Base-by-base conservation (phyloP, 1,140 invertebrate genomes). In the Hylaeus volcanicus region DNA sequence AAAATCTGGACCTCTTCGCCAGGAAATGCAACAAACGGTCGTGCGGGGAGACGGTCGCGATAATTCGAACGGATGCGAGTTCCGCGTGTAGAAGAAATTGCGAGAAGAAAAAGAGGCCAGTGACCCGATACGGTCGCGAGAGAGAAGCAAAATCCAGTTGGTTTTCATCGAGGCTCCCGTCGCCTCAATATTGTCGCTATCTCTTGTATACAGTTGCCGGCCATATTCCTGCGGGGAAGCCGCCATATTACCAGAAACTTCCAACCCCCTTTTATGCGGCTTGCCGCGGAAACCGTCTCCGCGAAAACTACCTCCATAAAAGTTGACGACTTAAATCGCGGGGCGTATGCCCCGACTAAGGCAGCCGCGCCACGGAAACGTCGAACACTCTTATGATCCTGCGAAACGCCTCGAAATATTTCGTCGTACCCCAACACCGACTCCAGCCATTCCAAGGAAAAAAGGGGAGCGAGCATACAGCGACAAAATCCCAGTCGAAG, bases 301-400 rank as follows among this genome's bases (percentile, higher is more conserved):
- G 86, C 82, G 89, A 91, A 91, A 92, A 92, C 90, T 92, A 91
- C 90, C 89, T 85, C 89, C 88, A 91, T 92, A 92, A 92, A 92
- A 91, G 90, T 91, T 90, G 90, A 91, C 90, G 90, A 92, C 89
- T 92, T 91, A 91, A 91, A 92, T 91, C 89, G 89, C 85, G 82
- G 88, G 90, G 90, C 90, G 90, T 91, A 92, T 91, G 91, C 90
- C 89, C 79, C 82, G 74, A 65, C 73, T 58, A 74, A 15, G 55
- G 45, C 58, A 39, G 51, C 41, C 64, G 48, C 55, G 64, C n/a
- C 56, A 11, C 61, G 82, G 72, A 77, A 86, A 73, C 63, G 51
- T 71, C 58, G 83, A 87, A 90, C 63, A 79, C 81, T 71, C 85
- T 86, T 81, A 71, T 80, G 84, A 85, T 85, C 73, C 80, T 45